Base-by-base conservation (phyloP, 2,888 invertebrate genomes). In the Steinernema hermaphroditum region DNA sequence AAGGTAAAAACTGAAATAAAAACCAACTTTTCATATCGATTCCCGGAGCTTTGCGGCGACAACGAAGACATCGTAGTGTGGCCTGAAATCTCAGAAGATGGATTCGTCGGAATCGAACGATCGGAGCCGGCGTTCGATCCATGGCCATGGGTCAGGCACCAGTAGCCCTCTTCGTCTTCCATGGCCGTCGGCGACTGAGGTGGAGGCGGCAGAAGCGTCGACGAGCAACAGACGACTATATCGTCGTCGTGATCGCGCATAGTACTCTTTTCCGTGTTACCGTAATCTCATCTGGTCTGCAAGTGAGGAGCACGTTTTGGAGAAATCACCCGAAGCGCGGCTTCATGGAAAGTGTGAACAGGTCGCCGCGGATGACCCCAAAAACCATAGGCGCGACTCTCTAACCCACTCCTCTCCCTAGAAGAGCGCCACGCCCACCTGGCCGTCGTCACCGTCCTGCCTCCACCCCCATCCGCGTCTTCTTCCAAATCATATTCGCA, bases 11-110 rank as follows among this genome's bases (percentile, higher is more conserved):
- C 6, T 32, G 12, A 62, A 62, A 16, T 62, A 62, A 62, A 62
- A 62, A 62, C 62, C 62, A 62, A 62, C 62, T 62, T 62, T 62
- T 62, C 62, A n/a, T 62, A 62, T 62, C 62, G 62, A 32, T 62
- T 62, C 62, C 32, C 62, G 32, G 62, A 29, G 32, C 78, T 78
- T 0, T 76, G 76, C 41, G 81, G 81, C 37, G 81, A 81, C n/a
- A 81, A 74, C 24, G 79, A 78, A 24, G 81, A 79, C 19, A 78
- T 79, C 27, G 81, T 77, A 12, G 80, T 80, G 12, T 77, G 73
- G 54, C 77, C 81, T 81, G 81, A 72, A 80, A 80, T 68, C 32
- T 72, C 72, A 19, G 62, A 62, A 62, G 32, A 62, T 62, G 62
- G 27, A 62, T 62, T 24, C 62, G 62, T 62, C 6, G 62, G 62